Evolutionary conservation across 2,888 invertebrate genomes (phyloP).

Genomic region (Omphaloscelis lunosa): DNA sequence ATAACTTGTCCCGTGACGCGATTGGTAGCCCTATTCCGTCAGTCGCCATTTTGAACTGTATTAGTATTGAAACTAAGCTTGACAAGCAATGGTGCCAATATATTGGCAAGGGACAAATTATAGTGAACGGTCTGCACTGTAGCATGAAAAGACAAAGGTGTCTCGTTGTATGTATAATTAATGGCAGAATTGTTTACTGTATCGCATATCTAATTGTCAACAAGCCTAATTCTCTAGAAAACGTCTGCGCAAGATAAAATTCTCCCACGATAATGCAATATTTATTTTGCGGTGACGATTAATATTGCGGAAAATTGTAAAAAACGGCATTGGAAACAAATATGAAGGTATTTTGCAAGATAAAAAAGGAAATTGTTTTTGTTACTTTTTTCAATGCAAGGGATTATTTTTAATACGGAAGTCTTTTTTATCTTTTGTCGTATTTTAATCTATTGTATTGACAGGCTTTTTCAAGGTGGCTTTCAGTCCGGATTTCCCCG

Average conservation of each 20-base stretch:
- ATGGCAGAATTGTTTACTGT: constrained; percentile 21
- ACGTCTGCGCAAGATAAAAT: constrained; percentile 52
- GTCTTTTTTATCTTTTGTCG: not conserved
- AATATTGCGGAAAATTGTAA: constrained; percentile 15
- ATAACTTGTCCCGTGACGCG: no score
- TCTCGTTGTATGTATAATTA: no score
- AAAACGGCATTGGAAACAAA: constrained; percentile 24
- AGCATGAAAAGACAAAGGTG: not conserved
- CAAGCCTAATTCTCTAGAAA: constrained; percentile 20
- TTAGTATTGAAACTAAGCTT: no score
- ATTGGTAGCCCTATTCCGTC: no score
- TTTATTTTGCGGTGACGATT: constrained; percentile 29
- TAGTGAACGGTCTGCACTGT: not conserved
- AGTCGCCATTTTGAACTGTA: no score
- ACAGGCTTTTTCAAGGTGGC: constrained; percentile 6
- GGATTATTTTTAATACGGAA: constrained; percentile 22
- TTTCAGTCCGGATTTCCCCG: not conserved
- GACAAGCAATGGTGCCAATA: no score
- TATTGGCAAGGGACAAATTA: no score
- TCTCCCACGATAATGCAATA: constrained; percentile 37
- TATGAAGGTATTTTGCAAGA: not conserved
- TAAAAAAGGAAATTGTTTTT: constrained; percentile 17
- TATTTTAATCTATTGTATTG: constrained; percentile 5
- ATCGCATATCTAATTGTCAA: constrained; percentile 40
- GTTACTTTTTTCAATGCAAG: not conserved